Percentiles rank a stretch among this genome's conserved stretches.
phyloP scores from a whole-genome alignment of 2,797 vertebrate genomes.

The Ptychadena robeensis region DNA sequence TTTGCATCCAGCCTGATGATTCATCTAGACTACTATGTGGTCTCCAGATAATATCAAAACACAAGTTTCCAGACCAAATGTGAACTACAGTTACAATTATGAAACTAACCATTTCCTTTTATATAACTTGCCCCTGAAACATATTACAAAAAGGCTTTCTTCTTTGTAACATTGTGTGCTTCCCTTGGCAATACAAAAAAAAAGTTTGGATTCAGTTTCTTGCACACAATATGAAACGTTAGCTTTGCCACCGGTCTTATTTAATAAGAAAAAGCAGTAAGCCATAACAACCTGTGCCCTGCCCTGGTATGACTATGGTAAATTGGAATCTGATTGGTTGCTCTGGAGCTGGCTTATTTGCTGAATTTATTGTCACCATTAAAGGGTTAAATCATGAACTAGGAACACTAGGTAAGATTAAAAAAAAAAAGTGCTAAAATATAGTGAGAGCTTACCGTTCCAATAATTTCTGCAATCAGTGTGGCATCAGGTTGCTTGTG shows the following conservation, averaged over 20 bases:
- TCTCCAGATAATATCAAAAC: conserved; percentile 10
- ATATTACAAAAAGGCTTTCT: not conserved
- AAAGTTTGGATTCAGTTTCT: not conserved
- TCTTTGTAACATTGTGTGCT: not conserved
- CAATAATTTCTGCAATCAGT: conserved; percentile 1
- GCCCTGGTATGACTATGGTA: not conserved
- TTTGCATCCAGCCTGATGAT: not conserved
- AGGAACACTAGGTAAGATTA: not conserved
- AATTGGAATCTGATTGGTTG: not conserved
- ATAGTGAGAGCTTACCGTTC: conserved; percentile 29
- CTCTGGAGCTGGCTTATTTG: not conserved
- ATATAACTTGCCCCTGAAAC: not conserved
- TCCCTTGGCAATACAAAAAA: not conserved
- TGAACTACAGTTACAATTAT: not conserved
- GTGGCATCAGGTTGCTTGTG: conserved; percentile 40
- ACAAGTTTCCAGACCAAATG: conserved; percentile 2
- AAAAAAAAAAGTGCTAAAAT: not conserved
- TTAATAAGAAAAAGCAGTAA: not conserved
- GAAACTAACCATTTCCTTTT: not conserved
- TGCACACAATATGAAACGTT: not conserved
- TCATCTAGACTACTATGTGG: not conserved
- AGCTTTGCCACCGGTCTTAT: not conserved
- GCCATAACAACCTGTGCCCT: not conserved
- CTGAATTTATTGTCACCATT: not conserved
- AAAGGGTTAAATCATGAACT: not conserved